A percentile compares a stretch with the other conserved stretches of the same genome.
Evolutionary conservation across 2,888 invertebrate species (phyloP).

Genomic region (Drosophila infuscata): DNA sequence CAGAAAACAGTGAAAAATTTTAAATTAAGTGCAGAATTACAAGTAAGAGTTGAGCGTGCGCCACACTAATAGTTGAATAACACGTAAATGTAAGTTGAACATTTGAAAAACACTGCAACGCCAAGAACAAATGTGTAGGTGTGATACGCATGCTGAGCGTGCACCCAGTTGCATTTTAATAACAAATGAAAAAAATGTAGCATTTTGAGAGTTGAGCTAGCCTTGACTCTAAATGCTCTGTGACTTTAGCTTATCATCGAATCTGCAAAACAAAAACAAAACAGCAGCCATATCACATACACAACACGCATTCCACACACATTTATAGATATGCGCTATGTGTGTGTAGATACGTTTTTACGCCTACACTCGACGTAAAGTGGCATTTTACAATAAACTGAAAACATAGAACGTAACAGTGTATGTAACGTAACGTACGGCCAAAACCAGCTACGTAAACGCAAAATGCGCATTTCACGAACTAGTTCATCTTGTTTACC

Average conservation of each 20-base stretch:
- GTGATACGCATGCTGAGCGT: slow-evolving; percentile 27
- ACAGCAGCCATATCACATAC: slow-evolving; percentile 48
- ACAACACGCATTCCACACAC: slow-evolving; percentile 27
- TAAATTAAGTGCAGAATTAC: slow-evolving; percentile 17
- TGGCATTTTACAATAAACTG: slow-evolving; percentile 42
- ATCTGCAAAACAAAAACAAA: slow-evolving; percentile 62
- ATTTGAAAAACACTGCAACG: slow-evolving; percentile 19
- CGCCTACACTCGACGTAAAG: slow-evolving; percentile 53
- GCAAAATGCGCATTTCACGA: slow-evolving; percentile 10
- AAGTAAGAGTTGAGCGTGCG: slow-evolving; percentile 9
- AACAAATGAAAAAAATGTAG: slow-evolving; percentile 19
- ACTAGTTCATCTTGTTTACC: slow-evolving; percentile 6
- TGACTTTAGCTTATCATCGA: slow-evolving; percentile 47
- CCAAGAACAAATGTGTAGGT: slow-evolving; percentile 55
- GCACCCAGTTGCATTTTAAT: slow-evolving; percentile 30
- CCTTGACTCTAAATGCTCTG: slow-evolving; percentile 32
- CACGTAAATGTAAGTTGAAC: slow-evolving; percentile 35
- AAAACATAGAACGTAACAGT: slow-evolving; percentile 24
- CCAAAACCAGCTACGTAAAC: slow-evolving; percentile 33
- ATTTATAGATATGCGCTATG: slow-evolving; percentile 34
- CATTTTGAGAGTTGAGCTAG: slow-evolving; percentile 25
- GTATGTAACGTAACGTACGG: slow-evolving; percentile 22
- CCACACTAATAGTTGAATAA: not conserved
- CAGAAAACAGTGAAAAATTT: slow-evolving; percentile 27
- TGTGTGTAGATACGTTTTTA: slow-evolving; percentile 52